Conservation (phyloP, 2,797 vertebrate genomes). For the Oryzias sinensis region DNA sequence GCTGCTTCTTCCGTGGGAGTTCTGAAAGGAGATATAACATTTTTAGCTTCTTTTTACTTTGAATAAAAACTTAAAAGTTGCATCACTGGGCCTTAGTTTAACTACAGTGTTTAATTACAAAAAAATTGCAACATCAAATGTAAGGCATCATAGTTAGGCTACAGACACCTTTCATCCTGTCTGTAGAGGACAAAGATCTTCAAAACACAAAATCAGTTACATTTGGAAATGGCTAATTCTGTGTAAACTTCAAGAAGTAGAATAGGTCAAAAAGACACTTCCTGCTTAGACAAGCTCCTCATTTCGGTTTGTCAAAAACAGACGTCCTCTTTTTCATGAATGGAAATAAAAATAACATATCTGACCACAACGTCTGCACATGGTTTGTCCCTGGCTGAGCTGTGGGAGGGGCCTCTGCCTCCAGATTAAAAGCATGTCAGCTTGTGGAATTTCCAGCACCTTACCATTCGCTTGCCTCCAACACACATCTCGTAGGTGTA, state of each 20-base stretch:
- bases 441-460: slow-evolving; percentile 12
- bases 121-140: no score
- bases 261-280: slow-evolving; percentile 1
- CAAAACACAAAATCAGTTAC: background rate
- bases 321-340: background rate
- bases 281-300: slow-evolving; percentile 18
- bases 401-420: slow-evolving; percentile 17
- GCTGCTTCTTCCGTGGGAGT: slow-evolving; percentile 55
- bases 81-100: background rate
- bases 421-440: background rate
- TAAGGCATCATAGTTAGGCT: slow-evolving; percentile 1
- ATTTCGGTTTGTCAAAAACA: slow-evolving; percentile 20
- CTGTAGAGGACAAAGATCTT: background rate
- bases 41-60: background rate
- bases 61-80: background rate
- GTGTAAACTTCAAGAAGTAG: slow-evolving; percentile 21
- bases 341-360: slow-evolving; percentile 18
- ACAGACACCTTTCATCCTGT: background rate
- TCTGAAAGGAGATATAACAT: slow-evolving; percentile 62
- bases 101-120: background rate
- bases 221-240: background rate
- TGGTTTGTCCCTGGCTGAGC: slow-evolving; percentile 24
- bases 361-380: slow-evolving; percentile 25
- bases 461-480: slow-evolving; percentile 80
- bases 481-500: slow-evolving; percentile 63